Evolutionary conservation across 2,888 invertebrate genomes (phyloP).

Genomic region (Xestoiulus laeticollis): DNA sequence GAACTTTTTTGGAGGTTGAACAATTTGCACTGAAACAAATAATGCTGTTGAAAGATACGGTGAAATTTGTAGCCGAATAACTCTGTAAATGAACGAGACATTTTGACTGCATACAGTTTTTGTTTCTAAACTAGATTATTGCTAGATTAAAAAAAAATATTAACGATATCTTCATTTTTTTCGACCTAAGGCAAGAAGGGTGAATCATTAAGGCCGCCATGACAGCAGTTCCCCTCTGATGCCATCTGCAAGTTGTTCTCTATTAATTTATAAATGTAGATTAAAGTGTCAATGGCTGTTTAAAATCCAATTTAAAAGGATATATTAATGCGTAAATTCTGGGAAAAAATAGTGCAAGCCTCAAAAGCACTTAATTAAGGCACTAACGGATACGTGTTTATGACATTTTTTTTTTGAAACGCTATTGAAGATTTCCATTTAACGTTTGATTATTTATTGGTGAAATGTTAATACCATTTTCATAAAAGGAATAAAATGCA

Average conservation of each 20-base stretch:
- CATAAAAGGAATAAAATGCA: background rate
- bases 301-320: background rate
- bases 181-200: background rate
- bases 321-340: background rate
- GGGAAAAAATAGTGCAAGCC: background rate
- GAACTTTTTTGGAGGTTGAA: background rate
- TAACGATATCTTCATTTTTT: conserved; percentile 7
- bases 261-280: conserved; percentile 25
- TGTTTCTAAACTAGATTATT: conserved; percentile 15
- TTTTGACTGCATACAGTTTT: background rate
- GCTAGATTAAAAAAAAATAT: background rate
- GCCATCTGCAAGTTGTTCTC: background rate
- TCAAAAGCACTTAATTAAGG: conserved; percentile 4
- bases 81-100: conserved; percentile 7
- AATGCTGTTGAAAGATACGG: background rate
- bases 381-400: background rate
- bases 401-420: background rate
- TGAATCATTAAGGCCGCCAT: background rate
- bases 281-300: conserved; percentile 18
- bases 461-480: background rate
- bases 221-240: background rate
- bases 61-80: background rate
- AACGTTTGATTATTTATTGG: background rate
- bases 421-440: conserved; percentile 13
- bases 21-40: background rate